A percentile compares a stretch with the other conserved stretches of the same genome.
phyloP scores from a whole-genome alignment of 2,797 vertebrate genomes.

The Dendrocincla fuliginosa region DNA sequence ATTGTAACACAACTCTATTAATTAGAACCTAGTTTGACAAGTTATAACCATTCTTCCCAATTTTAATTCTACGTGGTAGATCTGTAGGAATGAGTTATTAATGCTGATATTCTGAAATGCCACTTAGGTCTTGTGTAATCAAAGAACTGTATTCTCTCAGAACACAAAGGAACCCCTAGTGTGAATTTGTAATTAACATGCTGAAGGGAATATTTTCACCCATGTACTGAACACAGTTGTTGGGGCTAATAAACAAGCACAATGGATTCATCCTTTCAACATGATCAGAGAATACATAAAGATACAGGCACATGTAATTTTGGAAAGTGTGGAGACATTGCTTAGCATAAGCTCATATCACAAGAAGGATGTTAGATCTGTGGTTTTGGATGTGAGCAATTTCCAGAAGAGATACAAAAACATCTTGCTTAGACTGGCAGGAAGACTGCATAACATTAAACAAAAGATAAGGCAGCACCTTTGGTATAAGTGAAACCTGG shows the following conservation, averaged over 20 bases:
- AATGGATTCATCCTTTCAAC: conserved; percentile 57
- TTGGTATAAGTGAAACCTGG: background rate
- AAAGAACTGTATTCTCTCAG: conserved; percentile 72
- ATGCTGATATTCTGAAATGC: conserved; percentile 70
- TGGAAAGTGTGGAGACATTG: conserved; percentile 40
- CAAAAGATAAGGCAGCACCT: background rate
- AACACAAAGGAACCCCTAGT: conserved; percentile 69
- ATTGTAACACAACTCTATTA: conserved; percentile 28
- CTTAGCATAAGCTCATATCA: conserved; percentile 65
- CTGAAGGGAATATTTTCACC: conserved; percentile 60
- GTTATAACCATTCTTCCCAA: conserved; percentile 64
- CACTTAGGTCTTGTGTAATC: conserved; percentile 71
- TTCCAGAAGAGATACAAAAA: conserved; percentile 29
- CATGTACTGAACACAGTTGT: conserved; percentile 38
- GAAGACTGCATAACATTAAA: background rate
- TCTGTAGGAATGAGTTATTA: conserved; percentile 73
- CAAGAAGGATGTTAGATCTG: conserved; percentile 28
- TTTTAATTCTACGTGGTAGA: conserved; percentile 69
- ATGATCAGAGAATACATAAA: conserved; percentile 68
- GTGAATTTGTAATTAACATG: conserved; percentile 69
- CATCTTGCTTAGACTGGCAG: background rate
- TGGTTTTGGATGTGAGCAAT: conserved; percentile 30
- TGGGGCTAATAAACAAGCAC: conserved; percentile 67
- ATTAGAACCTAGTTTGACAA: conserved; percentile 65
- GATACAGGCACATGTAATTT: conserved; percentile 53